Conservation (phyloP, 2,797 vertebrate species). For the Sebastes vulpes region DNA sequence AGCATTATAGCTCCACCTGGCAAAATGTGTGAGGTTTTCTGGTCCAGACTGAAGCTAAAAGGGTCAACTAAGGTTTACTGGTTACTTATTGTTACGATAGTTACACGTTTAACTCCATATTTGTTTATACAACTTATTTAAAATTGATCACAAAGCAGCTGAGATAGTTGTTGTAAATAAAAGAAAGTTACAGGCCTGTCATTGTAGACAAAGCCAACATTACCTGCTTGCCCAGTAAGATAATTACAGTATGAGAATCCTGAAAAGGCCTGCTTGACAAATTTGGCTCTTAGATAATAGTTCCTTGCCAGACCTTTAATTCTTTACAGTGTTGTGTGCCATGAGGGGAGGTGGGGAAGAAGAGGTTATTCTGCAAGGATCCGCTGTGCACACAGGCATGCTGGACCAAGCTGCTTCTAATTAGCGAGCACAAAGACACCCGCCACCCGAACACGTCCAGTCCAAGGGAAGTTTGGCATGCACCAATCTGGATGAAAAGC, state of each 20-base stretch:
- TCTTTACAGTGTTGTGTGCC: conserved; percentile 28
- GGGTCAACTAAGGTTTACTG: neutral
- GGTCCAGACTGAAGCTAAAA: neutral
- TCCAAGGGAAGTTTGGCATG: conserved; percentile 55
- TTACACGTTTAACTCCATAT: neutral
- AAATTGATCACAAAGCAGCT: neutral
- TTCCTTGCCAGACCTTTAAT: conserved; percentile 22
- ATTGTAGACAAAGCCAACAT: conserved; percentile 1
- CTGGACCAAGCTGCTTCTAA: conserved; percentile 67
- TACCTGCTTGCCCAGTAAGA: conserved; percentile 20
- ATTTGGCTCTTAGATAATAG: neutral
- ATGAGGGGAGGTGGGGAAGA: conserved; percentile 8
- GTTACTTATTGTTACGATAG: neutral
- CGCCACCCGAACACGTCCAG: conserved; percentile 36
- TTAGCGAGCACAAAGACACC: conserved; percentile 72
- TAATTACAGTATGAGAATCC: conserved; percentile 26
- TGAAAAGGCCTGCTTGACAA: conserved; percentile 13
- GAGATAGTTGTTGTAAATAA: neutral
- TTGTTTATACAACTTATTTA: neutral
- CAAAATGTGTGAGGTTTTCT: neutral
- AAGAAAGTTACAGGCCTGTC: neutral
- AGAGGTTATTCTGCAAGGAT: conserved; percentile 39
- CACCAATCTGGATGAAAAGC: conserved; percentile 46
- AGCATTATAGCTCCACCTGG: neutral
- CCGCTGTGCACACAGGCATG: conserved; percentile 37